These are phyloP conservation scores for Falcunculus frontatus DNA, from an alignment of 2,113 vertebrate species.

Conservation along the genomic window DNA sequence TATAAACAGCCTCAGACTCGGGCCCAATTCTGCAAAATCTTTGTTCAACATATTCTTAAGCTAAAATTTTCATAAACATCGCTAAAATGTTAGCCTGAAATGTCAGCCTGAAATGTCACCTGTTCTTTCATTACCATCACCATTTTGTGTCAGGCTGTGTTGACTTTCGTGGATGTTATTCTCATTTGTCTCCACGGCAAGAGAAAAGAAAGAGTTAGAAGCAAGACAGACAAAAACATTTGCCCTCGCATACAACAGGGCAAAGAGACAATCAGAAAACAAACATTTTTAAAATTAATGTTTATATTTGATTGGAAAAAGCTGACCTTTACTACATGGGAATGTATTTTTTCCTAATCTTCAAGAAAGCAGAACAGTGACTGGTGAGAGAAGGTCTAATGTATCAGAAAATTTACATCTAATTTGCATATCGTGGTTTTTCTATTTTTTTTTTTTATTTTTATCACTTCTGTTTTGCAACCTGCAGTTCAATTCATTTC, in stretches of 20 bases:
- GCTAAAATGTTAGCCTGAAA: not conserved
- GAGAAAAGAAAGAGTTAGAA: not conserved
- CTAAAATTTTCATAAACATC: not conserved
- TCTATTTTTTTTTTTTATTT: not conserved
- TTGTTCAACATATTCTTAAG: not conserved
- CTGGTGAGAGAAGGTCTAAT: not conserved
- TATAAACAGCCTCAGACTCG: not conserved
- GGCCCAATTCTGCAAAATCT: not conserved
- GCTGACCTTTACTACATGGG: not conserved
- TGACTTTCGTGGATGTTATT: not conserved
- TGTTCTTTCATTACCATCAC: not conserved
- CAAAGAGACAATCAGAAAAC: not conserved
- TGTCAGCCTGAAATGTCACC: constrained; percentile 22
- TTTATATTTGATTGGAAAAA: not conserved
- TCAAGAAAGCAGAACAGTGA: not conserved
- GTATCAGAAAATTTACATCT: not conserved
- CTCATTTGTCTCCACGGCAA: not conserved
- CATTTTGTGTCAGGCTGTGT: not conserved
- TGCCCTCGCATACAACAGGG: not conserved
- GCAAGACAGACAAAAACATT: not conserved
- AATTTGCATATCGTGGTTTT: not conserved
- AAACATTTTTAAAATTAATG: not conserved
- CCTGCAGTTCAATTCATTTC: not conserved
- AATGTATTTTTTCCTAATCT: not conserved
- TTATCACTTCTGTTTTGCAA: not conserved